Evolutionary conservation across 2,888 invertebrate species (phyloP).

Genomic region (Acanthosepion pharaonis): DNA sequence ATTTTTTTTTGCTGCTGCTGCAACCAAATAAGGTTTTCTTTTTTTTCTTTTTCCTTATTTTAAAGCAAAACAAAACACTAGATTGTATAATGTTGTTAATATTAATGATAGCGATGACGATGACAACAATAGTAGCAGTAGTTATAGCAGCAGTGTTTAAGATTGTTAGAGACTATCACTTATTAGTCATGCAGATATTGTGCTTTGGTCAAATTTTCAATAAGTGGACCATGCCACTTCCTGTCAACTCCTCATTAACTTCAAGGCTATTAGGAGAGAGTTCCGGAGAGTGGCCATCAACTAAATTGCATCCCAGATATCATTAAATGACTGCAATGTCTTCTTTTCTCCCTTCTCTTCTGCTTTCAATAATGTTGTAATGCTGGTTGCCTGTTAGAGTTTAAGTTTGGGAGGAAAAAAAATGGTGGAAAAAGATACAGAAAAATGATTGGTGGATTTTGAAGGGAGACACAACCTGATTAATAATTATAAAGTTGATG

Average conservation of each 20-base stretch:
- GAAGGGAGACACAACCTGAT: conserved; percentile 6
- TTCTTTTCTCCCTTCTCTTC: not conserved
- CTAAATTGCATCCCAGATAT: conserved; percentile 1
- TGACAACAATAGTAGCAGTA: not conserved
- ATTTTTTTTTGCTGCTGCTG: too few relatives aligned
- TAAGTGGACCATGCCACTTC: not conserved
- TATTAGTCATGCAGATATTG: not conserved
- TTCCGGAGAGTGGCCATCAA: conserved; percentile 33
- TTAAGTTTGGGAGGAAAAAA: not conserved
- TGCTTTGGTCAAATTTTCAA: conserved; percentile 16
- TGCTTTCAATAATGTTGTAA: not conserved
- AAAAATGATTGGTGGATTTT: not conserved
- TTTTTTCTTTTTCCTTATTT: not conserved
- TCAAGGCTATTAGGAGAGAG: not conserved
- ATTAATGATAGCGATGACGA: not conserved
- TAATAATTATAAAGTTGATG: not conserved
- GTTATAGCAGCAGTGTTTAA: not conserved
- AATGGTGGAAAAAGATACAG: not conserved
- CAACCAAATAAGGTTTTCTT: too few relatives aligned
- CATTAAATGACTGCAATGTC: not conserved
- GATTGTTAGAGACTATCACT: not conserved
- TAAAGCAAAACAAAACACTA: not conserved
- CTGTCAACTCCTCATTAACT: not conserved
- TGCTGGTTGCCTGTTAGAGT: not conserved
- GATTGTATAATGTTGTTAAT: not conserved